These are phyloP conservation scores for Phalanger gymnotis DNA, from an alignment of 2,797 vertebrate species.

Conservation along the genomic window DNA sequence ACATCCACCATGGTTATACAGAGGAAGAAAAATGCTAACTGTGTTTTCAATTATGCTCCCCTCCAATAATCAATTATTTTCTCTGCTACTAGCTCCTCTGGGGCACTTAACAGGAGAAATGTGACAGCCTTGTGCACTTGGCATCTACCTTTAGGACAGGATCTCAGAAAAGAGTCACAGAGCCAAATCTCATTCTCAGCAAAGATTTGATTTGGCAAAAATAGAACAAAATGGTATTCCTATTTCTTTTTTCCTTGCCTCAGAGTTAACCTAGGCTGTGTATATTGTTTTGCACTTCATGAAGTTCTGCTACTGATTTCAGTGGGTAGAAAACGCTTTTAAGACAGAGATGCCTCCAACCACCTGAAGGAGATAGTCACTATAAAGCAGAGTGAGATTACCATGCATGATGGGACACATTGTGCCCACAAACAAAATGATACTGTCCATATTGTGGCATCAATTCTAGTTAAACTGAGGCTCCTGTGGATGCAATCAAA, in stretches of 20 bases:
- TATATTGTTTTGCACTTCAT: not conserved
- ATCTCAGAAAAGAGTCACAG: not conserved
- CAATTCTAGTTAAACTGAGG: not conserved
- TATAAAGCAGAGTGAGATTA: not conserved
- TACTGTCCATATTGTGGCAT: not conserved
- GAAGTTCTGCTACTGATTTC: not conserved
- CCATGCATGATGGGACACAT: not conserved
- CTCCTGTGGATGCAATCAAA: not conserved
- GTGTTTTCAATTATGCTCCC: not conserved
- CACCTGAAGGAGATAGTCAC: not conserved
- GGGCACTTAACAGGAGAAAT: not conserved
- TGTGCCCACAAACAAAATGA: not conserved
- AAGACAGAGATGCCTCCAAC: not conserved
- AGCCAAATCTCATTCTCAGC: not conserved
- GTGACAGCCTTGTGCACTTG: not conserved
- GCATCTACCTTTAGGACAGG: not conserved
- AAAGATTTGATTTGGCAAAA: not conserved
- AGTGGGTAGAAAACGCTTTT: not conserved
- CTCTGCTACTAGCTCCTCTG: not conserved
- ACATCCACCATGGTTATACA: not conserved
- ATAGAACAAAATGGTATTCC: not conserved
- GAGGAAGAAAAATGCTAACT: not conserved
- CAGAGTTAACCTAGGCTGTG: not conserved
- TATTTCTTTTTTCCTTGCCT: not conserved
- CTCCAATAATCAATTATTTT: not conserved